A percentile compares a stretch with the other conserved stretches of the same genome.
Conservation (phyloP, 2,113 vertebrate species). For the Capricornis sumatraensis region DNA sequence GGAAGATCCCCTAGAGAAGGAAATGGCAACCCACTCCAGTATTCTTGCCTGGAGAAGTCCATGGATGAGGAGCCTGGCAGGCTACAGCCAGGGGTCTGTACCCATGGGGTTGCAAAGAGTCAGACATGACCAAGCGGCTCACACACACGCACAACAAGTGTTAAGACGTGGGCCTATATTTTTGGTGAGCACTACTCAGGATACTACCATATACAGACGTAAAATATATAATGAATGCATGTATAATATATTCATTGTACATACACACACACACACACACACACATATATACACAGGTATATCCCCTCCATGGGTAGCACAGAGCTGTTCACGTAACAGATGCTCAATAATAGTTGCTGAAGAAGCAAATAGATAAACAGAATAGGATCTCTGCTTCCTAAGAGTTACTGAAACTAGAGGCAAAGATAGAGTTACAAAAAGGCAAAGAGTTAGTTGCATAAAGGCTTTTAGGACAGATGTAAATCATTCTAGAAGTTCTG, state of each 20-base stretch:
- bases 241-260: background rate
- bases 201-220: background rate
- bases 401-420: background rate
- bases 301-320: background rate
- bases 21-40: background rate
- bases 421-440: background rate
- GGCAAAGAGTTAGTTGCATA: background rate
- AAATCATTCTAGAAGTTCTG: background rate
- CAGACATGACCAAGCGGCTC: rapidly evolving
- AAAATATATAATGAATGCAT: background rate
- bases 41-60: background rate
- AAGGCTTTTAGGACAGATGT: background rate
- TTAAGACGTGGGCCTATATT: background rate
- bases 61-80: background rate
- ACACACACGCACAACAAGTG: background rate
- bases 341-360: background rate
- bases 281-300: background rate
- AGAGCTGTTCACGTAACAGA: background rate
- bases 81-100: background rate
- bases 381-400: background rate
- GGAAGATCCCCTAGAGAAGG: background rate
- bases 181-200: background rate
- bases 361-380: background rate
- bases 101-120: background rate
- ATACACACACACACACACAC: background rate